Percentiles rank a stretch among this genome's conserved stretches.
Conservation (phyloP, 2,888 invertebrate species). For the Agrochola circellaris region DNA sequence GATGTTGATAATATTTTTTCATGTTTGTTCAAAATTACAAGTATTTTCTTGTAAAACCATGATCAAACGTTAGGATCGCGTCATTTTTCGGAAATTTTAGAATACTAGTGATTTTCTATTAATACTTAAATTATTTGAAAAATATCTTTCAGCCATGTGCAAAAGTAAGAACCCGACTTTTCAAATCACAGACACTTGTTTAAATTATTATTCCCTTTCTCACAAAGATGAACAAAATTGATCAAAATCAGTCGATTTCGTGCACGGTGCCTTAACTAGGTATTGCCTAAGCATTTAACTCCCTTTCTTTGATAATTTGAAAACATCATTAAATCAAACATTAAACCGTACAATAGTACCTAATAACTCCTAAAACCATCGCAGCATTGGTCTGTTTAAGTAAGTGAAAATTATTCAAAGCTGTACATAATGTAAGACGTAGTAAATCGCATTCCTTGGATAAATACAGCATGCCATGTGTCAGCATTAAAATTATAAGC, state of each 20-base stretch:
- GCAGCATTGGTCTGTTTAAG: slow-evolving; percentile 1
- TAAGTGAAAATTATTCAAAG: slow-evolving; percentile 8
- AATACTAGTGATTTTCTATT: neutral
- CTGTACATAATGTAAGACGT: slow-evolving; percentile 6
- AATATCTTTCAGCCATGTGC: neutral
- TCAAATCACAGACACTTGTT: neutral
- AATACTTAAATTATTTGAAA: neutral
- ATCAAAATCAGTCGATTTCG: too few species aligned
- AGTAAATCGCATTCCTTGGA: slow-evolving; percentile 17
- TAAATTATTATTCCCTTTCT: too few species aligned
- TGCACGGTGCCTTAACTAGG: neutral
- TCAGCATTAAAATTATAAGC: slow-evolving; percentile 37
- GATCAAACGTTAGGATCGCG: neutral
- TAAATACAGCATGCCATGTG: slow-evolving; percentile 27
- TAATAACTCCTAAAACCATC: neutral
- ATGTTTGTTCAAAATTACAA: neutral
- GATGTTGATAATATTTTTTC: neutral
- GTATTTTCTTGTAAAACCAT: neutral
- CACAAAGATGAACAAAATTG: too few species aligned
- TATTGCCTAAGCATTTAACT: neutral
- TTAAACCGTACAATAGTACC: neutral
- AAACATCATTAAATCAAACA: neutral
- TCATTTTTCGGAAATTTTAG: neutral
- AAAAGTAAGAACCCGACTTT: neutral
- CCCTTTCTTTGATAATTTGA: neutral